These are phyloP conservation scores for Sphaerophoria taeniata DNA, from an alignment of 2,888 invertebrate species.

Conservation along the genomic window DNA sequence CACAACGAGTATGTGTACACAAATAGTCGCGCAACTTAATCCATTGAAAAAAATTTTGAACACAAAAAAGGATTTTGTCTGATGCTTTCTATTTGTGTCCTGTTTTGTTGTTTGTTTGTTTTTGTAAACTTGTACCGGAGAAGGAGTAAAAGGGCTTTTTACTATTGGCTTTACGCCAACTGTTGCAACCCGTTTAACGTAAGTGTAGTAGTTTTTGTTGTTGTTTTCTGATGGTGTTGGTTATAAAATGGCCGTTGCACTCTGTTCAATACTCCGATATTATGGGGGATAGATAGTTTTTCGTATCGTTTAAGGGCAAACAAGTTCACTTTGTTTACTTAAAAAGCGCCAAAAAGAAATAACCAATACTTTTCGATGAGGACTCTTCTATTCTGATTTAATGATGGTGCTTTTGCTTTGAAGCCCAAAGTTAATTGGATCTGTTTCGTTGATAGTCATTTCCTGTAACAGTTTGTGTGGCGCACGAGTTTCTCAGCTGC, in stretches of 20 bases:
- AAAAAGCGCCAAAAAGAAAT: slow-evolving; percentile 61
- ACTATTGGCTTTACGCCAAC: slow-evolving; percentile 73
- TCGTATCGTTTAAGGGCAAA: slow-evolving; percentile 23
- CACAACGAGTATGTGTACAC: neutral
- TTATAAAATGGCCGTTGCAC: slow-evolving; percentile 74
- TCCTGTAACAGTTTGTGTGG: slow-evolving; percentile 29
- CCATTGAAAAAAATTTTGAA: slow-evolving; percentile 59
- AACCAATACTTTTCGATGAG: slow-evolving; percentile 2
- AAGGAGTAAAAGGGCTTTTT: slow-evolving; percentile 59
- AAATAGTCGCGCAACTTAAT: slow-evolving; percentile 61
- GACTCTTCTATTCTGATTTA: slow-evolving; percentile 2
- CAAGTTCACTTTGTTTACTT: slow-evolving; percentile 50
- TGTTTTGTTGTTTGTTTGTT: slow-evolving; percentile 49
- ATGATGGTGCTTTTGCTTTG: neutral
- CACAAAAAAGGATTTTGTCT: slow-evolving; percentile 59
- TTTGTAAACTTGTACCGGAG: slow-evolving; percentile 45
- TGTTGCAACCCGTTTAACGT: slow-evolving; percentile 61
- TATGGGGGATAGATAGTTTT: slow-evolving; percentile 35
- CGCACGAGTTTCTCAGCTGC: slow-evolving; percentile 17
- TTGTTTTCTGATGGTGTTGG: slow-evolving; percentile 19
- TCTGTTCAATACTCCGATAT: slow-evolving; percentile 57
- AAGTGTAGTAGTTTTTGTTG: slow-evolving; percentile 37
- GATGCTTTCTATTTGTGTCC: slow-evolving; percentile 38
- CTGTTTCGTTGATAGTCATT: slow-evolving; percentile 39
- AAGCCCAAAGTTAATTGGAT: slow-evolving; percentile 26